Evolutionary conservation across 1,140 invertebrate species (phyloP), one percentile per base, ranked within the genome.

Genomic region (Marisa cornuarietis): DNA sequence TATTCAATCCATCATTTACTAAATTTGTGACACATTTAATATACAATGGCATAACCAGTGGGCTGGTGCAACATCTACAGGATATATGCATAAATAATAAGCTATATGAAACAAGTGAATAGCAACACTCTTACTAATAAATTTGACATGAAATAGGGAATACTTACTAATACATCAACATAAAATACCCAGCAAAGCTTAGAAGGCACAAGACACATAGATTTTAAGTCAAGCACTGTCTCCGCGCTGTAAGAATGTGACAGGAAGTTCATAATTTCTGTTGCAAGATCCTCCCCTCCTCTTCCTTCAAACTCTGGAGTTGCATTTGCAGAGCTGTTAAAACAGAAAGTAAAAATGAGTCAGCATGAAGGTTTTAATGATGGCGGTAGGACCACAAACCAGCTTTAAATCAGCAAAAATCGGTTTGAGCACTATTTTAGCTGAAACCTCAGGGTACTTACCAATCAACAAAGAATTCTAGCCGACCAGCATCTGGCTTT

Each of bases 381-480:
- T 4, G 31, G 31, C 2, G 31, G 6, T 42, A 42, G 6, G 31
- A 42, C 3, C 31, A 42, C 31, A 42, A 42, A 42, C 31, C 31
- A 42, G 31, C 31, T 6, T 42, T 42, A 42, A 42, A 42, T 42
- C 31, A 42, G 1, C 6, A 42, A 42, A 42, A 4, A 42, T 42
- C 2, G 31, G 3, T 42, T 42, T 42, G 31, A 42, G 31, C 0
- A 42, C 13, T 24, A 20, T 26, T 42, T 68, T 42, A 14, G 14
- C 22, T 6, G 14, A 68, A 68, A 68, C n/a, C 0, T 10, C 6
- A 52, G 7, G 51, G 11, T 22, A 81, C 90, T 90, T 92, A 97
- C 96, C 97, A 98, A 90, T 98, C 97, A 49, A 98, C 96, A 93
- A 97, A 97, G 91, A 99, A 98, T 89, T 98, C 96, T 42, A 99